These are phyloP conservation scores for Eupithecia subfuscata DNA, from an alignment of 2,888 invertebrate species.

Conservation along the genomic window DNA sequence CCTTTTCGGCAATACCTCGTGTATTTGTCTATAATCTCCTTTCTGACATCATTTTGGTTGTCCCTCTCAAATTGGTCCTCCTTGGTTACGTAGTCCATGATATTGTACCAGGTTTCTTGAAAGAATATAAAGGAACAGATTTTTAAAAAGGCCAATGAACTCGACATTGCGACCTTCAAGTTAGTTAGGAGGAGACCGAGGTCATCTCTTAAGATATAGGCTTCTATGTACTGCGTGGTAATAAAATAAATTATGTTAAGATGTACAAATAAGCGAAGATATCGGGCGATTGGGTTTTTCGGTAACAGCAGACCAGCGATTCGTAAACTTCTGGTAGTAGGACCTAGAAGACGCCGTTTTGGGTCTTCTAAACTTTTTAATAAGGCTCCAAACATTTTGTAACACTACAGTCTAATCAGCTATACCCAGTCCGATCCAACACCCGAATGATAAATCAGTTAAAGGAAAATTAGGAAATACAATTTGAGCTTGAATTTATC, in stretches of 20 bases:
- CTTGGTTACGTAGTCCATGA: slow-evolving; percentile 66
- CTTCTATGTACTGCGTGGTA: slow-evolving; percentile 66
- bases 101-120: slow-evolving; percentile 64
- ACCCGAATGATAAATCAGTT: not conserved
- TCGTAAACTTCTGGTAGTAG: slow-evolving; percentile 68
- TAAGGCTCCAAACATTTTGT: slow-evolving; percentile 38
- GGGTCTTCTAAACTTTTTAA: slow-evolving; percentile 60
- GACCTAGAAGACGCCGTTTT: slow-evolving; percentile 61
- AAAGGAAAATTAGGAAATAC: not conserved
- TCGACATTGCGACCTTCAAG: slow-evolving; percentile 72
- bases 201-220: slow-evolving; percentile 66
- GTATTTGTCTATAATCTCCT: slow-evolving; percentile 59
- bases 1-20: slow-evolving; percentile 67
- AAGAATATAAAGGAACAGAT: slow-evolving; percentile 64
- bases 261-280: slow-evolving; percentile 57
- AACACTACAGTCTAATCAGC: not conserved
- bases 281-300: slow-evolving; percentile 50
- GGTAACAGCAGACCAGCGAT: slow-evolving; percentile 64
- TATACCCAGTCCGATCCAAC: not conserved
- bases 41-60: slow-evolving; percentile 49
- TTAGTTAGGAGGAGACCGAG: slow-evolving; percentile 69
- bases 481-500: not conserved
- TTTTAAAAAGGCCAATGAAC: slow-evolving; percentile 68
- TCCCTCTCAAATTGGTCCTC: slow-evolving; percentile 69
- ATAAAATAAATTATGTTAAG: slow-evolving; percentile 62